A percentile compares a stretch with the other conserved stretches of the same genome.
These are phyloP conservation scores for Caenorhabditis remanei DNA, from an alignment of 1,140 invertebrate genomes.

Conservation along the genomic window DNA sequence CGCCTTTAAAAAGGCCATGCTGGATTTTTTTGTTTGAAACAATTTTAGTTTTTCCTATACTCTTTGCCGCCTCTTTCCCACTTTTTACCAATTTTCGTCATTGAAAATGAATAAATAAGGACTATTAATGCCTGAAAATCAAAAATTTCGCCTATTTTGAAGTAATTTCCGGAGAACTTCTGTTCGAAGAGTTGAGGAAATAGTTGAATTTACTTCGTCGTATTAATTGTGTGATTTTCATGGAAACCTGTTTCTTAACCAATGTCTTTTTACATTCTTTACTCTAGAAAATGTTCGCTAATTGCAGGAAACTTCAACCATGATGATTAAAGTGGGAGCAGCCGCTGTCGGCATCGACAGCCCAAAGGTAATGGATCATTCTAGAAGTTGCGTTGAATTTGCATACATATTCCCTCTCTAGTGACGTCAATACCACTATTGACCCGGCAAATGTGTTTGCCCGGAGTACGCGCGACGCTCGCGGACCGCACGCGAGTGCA, in stretches of 20 bases:
- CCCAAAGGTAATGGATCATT: slow-evolving; percentile 17
- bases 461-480: slow-evolving; percentile 23
- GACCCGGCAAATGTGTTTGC: slow-evolving; percentile 31
- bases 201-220: too few relatives aligned
- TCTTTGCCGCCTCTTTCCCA: too few relatives aligned
- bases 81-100: too few relatives aligned
- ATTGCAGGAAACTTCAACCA: slow-evolving; percentile 2
- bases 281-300: neutral
- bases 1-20: neutral
- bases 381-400: neutral
- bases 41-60: too few relatives aligned
- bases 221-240: neutral
- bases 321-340: slow-evolving; percentile 35
- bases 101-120: too few relatives aligned
- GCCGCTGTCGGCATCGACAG: slow-evolving; percentile 7
- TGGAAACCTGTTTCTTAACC: too few relatives aligned
- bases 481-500: slow-evolving; percentile 16
- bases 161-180: too few relatives aligned
- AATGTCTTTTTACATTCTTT: too few relatives aligned
- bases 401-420: neutral
- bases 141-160: too few relatives aligned
- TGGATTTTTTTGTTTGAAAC: too few relatives aligned
- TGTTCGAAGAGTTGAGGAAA: too few relatives aligned
- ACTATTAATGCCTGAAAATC: too few relatives aligned
- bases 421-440: slow-evolving; percentile 46